Conservation (phyloP, 2,888 invertebrate species). For the Callosobruchus maculatus region DNA sequence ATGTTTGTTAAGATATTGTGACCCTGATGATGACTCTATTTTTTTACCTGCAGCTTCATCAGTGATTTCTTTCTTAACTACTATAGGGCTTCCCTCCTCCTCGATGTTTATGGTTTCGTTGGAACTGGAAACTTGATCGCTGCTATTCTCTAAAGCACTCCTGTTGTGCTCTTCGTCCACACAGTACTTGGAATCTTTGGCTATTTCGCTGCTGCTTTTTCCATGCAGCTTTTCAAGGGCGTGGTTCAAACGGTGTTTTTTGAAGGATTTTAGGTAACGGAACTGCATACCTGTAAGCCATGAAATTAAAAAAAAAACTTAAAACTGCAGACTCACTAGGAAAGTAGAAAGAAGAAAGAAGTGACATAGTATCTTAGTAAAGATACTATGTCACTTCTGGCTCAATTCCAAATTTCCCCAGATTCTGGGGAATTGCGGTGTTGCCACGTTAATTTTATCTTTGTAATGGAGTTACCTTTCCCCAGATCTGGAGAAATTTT, state of each 20-base stretch:
- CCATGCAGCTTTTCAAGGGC: slow-evolving; percentile 79
- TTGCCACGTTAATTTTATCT: no score
- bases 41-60: slow-evolving; percentile 23
- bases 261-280: slow-evolving; percentile 82
- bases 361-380: no score
- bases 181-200: slow-evolving; percentile 17
- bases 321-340: no score
- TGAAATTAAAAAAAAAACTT: no score
- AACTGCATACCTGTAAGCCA: slow-evolving; percentile 70
- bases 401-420: no score
- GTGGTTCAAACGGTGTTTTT: slow-evolving; percentile 84
- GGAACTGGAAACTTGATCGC: slow-evolving; percentile 47
- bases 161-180: slow-evolving; percentile 15
- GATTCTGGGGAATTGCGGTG: no score
- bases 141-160: slow-evolving; percentile 36
- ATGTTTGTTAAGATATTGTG: no score
- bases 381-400: no score
- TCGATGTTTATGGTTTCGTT: slow-evolving; percentile 49
- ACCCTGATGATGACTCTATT: no score
- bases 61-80: slow-evolving; percentile 33
- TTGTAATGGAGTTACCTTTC: no score
- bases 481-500: no score
- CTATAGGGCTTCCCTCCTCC: slow-evolving; percentile 43
- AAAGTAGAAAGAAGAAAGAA: no score
- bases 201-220: slow-evolving; percentile 47